Conservation (phyloP, 2,797 vertebrate genomes). For the Lindbergichthys nudifrons region DNA sequence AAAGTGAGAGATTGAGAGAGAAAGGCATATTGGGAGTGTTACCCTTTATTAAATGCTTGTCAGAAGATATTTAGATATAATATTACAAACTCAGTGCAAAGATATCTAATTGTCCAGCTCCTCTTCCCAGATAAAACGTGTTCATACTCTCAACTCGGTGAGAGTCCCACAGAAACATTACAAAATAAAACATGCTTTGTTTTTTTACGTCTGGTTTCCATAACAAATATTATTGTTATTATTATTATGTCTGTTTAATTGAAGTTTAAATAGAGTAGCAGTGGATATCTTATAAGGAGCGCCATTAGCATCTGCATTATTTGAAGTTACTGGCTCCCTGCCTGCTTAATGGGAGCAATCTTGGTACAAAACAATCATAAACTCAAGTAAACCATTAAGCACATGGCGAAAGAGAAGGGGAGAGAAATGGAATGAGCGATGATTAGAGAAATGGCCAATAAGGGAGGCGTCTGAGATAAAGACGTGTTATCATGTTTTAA, state of each 20-base stretch:
- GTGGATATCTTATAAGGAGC: conserved; percentile 11
- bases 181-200: not conserved
- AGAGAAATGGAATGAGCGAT: conserved; percentile 2
- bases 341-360: conserved; percentile 37
- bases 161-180: not conserved
- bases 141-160: not conserved
- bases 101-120: not conserved
- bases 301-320: conserved; percentile 34
- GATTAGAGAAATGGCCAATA: conserved; percentile 23
- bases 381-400: conserved; percentile 22
- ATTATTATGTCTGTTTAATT: conserved; percentile 32
- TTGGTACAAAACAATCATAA: conserved; percentile 29
- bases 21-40: not conserved
- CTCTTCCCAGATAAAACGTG: not conserved
- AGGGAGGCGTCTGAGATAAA: conserved; percentile 19
- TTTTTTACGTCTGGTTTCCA: conserved; percentile 13
- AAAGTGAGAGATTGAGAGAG: conserved; percentile 7
- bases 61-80: not conserved
- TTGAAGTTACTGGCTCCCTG: conserved; percentile 29
- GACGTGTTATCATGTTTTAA: conserved; percentile 45
- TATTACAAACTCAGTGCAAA: not conserved
- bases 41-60: conserved; percentile 6
- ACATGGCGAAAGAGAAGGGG: not conserved
- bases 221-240: conserved; percentile 2
- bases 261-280: conserved; percentile 33